Base-by-base conservation (phyloP, 2,888 invertebrate genomes). In the Campopleginae sp. region DNA sequence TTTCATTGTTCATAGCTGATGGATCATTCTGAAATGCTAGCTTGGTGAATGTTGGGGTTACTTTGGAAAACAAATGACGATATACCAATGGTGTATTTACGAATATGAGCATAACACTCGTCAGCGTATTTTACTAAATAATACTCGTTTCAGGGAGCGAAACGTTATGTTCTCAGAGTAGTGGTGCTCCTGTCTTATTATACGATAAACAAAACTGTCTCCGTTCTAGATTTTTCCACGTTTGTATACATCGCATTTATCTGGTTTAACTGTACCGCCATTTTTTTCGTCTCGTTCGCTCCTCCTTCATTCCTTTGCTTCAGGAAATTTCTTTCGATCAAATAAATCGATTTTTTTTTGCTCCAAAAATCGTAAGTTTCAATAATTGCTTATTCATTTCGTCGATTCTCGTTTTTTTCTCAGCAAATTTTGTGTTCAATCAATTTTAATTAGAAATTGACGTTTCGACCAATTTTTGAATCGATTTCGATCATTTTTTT, bases 31-130 rank as follows among this genome's bases (percentile, higher is more conserved):
- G 80, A 87, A 87, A 88, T 88, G 90, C 89, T 92, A 89, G 92
- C 92, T 91, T 92, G 93, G 93, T 93, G 90, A 88, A 89, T 92
- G 91, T 85, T 80, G 82, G 85, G 91, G 88, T 86, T 89, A 85
- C 84, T 89, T 86, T 79, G 79, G 75, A 38, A 78, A 54, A 65
- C 61, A 33, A 75, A 61, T 68, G 27, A 68, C 76, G 71, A 78
- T 78, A 78, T 78, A 54, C 54, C 82, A 85, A 72, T 77, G 58
- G 81, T 77, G 44, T 65, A 71, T 78, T 70, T 71, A 80, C 48
- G 27, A 61, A 71, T 33, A 38, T 27, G 33, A 46, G 48, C 31
- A 75, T 85, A 85, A 85, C 85, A 79, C 79, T 79, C 61, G 71
- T 80, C 82, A 48, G 48, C 79, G 79, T 82, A 58, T 58, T 76